Base-by-base conservation (phyloP, 2,888 invertebrate species). In the Gari tellinella region DNA sequence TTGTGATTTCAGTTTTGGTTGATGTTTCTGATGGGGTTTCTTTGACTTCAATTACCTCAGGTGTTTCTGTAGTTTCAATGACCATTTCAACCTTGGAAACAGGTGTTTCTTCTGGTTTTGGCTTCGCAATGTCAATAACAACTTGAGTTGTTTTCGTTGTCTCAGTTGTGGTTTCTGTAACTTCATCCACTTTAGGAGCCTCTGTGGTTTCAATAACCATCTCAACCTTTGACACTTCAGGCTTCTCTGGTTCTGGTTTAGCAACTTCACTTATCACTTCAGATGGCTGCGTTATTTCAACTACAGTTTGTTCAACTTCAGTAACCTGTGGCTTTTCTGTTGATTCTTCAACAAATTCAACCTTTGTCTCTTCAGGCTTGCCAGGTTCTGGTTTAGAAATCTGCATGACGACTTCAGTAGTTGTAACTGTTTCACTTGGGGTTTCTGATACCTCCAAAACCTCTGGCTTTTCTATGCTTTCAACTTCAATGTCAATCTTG, bases 81-180 rank as follows among this genome's bases (percentile, higher is more conserved):
- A 66, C 26, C 19, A 70, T 49, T 26, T 73, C 72, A 41, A 58
- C 51, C 53, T 77, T 74, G 55, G 45, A 72, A 46, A 79, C 67
- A 10, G 83, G 80, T 40, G 69, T 51, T 38, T 79, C 62, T 55
- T 49, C 41, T 25, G 53, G 41, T 45, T 65, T 64, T 56, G 76
- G 57, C 52, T 75, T 68, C 7, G 45, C 56, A 51, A 78, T 40
- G 19, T 82, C 76, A 17, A 72, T 40, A 8, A 51, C 41, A 19
- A 83, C 70, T 48, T 78, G 65, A 19, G 72, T 40, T 25, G 66
- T 56, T 43, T 43, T 48, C 21, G 51, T 62, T 40, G 72, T 70
- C 19, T 79, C 80, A 21, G 64, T 63, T 21, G 58, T 37, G 8
- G 66, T 62, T 55, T 19, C 26, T 49, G 23, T 51, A 5, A 77